Evolutionary conservation across 1,140 invertebrate species (phyloP).

Genomic region (Nephila pilipes): DNA sequence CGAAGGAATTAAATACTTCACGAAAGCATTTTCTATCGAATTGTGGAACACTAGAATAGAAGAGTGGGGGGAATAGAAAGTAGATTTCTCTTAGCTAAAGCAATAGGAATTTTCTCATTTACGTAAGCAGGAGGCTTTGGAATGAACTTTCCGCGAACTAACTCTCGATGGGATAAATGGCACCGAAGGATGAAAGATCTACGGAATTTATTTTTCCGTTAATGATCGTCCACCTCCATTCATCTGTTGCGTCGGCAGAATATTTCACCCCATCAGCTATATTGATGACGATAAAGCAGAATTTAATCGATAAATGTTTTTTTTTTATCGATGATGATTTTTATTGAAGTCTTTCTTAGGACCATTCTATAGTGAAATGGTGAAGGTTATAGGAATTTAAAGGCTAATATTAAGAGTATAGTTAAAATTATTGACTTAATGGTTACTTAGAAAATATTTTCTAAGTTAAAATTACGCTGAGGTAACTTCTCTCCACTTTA

Average conservation of each 20-base stretch:
- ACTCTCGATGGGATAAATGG: background rate
- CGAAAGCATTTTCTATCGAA: background rate
- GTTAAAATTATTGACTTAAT: too few species aligned
- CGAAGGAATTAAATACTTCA: background rate
- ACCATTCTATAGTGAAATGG: background rate
- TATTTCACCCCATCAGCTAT: conserved; percentile 14
- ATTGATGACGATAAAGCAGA: background rate
- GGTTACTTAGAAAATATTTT: too few species aligned
- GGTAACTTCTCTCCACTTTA: too few species aligned
- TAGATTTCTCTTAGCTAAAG: background rate
- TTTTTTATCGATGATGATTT: background rate
- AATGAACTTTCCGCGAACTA: background rate
- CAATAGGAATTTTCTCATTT: conserved; percentile 17
- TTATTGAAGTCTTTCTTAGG: background rate
- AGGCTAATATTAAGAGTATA: too few species aligned
- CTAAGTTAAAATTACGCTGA: too few species aligned
- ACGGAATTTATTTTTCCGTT: conserved; percentile 19
- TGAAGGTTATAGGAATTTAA: background rate
- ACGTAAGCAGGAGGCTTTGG: background rate
- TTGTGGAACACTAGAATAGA: background rate
- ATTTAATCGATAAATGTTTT: conserved; percentile 16
- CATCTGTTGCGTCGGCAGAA: conserved; percentile 5
- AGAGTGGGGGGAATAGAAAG: background rate
- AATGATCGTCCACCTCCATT: background rate
- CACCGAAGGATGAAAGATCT: conserved; percentile 15